Base-by-base conservation (phyloP, 2,888 invertebrate species). In the Ophion obscuratus region DNA sequence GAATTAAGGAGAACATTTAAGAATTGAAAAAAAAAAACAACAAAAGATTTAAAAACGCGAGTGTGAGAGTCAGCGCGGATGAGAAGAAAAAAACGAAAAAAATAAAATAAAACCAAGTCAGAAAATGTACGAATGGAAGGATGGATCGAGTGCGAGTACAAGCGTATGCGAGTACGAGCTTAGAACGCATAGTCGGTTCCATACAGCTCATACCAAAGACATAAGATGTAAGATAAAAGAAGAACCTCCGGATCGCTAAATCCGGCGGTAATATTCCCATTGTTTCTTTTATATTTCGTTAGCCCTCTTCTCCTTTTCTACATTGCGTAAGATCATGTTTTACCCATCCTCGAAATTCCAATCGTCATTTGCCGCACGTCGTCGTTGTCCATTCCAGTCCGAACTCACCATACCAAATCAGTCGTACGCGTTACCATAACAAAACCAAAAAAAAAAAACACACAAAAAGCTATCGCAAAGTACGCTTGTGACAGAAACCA, bases 131-230 rank as follows among this genome's bases (percentile, higher is more conserved):
- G 81, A 75, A 79, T 47, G 79, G 11, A 70, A 57, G 79, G 40
- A 66, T 57, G 79, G 68, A 83, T 79, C 79, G 83, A 70, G 64
- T 74, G 83, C 73, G 81, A 67, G 44, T 71, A 71, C 10, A 71
- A 70, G 81, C 81, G 81, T 83, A 77, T 84, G 87, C 79, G 85
- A 86, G 82, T 83, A 77, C 77, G 82, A 87, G 75, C 86, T 80
- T 73, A 79, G 81, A 87, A 76, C 80, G 85, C 82, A 85, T 89
- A 88, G 88, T 90, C 90, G 90, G 91, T 92, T 91, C 91, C 92
- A 91, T 92, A 93, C 92, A 92, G 93, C 92, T 92, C 88, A 93
- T 93, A 94, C 94, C 94, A 94, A 94, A 94, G 93, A 93, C 91
- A 92, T 92, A 88, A 76, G 89, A 83, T 81, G 84, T 93, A 92